These are phyloP conservation scores for Nothocercus julius DNA, from an alignment of 2,113 vertebrate species.

Conservation along the genomic window DNA sequence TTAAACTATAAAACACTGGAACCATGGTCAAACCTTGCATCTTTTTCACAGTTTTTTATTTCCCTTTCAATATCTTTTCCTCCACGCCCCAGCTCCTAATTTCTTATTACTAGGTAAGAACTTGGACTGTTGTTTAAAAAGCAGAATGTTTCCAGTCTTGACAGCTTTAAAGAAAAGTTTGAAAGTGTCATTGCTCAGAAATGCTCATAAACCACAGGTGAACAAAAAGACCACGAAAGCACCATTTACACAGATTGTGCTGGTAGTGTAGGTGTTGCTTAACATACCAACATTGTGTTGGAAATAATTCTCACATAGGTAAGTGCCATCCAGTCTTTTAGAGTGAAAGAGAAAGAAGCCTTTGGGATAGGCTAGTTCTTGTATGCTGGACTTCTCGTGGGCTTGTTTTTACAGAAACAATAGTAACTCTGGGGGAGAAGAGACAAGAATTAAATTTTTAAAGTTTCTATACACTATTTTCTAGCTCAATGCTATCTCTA, in stretches of 20 bases:
- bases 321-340: slow-evolving; percentile 13
- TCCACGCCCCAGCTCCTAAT: neutral
- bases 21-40: neutral
- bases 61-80: neutral
- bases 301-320: neutral
- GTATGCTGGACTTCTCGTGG: neutral
- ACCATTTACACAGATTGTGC: neutral
- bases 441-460: neutral
- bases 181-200: neutral
- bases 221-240: neutral
- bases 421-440: neutral
- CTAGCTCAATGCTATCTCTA: neutral
- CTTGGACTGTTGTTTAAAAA: neutral
- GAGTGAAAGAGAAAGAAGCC: neutral
- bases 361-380: slow-evolving; percentile 7
- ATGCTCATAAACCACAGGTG: neutral
- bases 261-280: neutral
- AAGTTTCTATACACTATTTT: neutral
- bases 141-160: neutral
- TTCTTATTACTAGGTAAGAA: neutral
- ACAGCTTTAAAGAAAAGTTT: neutral
- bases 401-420: slow-evolving; percentile 24
- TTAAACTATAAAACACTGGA: neutral
- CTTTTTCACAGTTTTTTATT: neutral
- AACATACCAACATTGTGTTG: neutral